Conservation (phyloP, 2,797 vertebrate genomes). For the Pseudochaenichthys georgianus region DNA sequence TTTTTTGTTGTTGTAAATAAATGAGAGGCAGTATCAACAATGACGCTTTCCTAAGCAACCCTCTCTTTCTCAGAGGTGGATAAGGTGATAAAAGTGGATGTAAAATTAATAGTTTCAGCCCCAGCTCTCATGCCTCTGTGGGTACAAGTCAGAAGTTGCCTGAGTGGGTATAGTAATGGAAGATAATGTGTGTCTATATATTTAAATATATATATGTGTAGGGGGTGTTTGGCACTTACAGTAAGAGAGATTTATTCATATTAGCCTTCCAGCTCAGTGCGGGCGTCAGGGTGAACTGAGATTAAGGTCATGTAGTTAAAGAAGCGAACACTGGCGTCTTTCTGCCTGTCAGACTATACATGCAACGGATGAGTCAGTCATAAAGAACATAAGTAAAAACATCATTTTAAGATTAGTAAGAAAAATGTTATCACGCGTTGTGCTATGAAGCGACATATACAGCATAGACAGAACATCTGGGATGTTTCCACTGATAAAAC, state of each 20-base stretch:
- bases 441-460: constrained; percentile 27
- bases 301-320: constrained; percentile 40
- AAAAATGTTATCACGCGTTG: constrained; percentile 17
- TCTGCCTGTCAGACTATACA: constrained; percentile 20
- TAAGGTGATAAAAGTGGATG: constrained; percentile 61
- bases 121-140: constrained; percentile 47
- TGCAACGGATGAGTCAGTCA: constrained; percentile 19
- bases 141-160: constrained; percentile 28
- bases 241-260: constrained; percentile 43
- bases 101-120: constrained; percentile 61
- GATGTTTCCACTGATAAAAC: constrained; percentile 36
- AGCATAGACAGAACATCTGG: constrained; percentile 20
- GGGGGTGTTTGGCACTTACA: constrained; percentile 40
- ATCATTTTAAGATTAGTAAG: constrained; percentile 14
- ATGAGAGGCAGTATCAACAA: constrained; percentile 18
- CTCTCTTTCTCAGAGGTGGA: constrained; percentile 26
- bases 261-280: constrained; percentile 22
- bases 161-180: constrained; percentile 28
- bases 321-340: neutral
- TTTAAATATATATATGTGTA: constrained; percentile 9
- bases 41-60: constrained; percentile 10
- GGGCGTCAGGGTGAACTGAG: constrained; percentile 20
- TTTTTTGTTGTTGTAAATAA: constrained; percentile 14
- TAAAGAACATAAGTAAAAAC: constrained; percentile 13
- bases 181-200: constrained; percentile 24